Evolutionary conservation across 2,113 vertebrate species (phyloP).

Genomic region (Micronisus gabar): DNA sequence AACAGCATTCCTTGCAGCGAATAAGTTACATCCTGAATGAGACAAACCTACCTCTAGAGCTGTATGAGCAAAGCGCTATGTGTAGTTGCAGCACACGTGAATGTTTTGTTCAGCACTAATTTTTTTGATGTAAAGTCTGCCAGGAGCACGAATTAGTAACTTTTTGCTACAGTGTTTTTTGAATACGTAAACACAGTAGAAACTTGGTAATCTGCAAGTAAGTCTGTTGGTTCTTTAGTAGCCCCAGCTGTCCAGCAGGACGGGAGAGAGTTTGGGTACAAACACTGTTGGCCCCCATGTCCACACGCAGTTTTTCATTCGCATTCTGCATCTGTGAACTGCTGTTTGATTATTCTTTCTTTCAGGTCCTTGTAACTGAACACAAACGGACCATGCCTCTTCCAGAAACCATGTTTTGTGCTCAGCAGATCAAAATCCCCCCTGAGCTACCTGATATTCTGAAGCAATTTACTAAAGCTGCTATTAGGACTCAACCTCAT

Average conservation of each 20-base stretch:
- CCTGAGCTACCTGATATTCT: conserved; percentile 86
- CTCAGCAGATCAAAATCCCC: conserved; percentile 91
- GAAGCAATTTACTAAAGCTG: conserved; percentile 92
- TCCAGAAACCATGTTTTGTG: conserved; percentile 86
- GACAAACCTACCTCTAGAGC: not conserved
- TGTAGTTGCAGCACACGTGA: fast-evolving
- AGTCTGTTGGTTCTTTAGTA: not conserved
- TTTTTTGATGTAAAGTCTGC: not conserved
- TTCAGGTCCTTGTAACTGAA: not conserved
- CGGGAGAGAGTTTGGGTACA: not conserved
- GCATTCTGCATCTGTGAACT: not conserved
- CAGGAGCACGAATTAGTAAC: not conserved
- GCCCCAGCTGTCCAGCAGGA: fast-evolving
- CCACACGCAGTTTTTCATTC: not conserved
- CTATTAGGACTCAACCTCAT: conserved; percentile 87
- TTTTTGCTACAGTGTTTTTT: not conserved
- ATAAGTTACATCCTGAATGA: not conserved
- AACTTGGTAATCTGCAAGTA: not conserved
- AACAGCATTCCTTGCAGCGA: not conserved
- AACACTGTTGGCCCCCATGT: too few species aligned
- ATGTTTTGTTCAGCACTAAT: not conserved
- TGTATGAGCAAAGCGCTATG: not conserved
- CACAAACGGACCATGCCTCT: conserved; percentile 77
- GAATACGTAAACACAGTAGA: fast-evolving
- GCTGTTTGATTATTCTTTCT: not conserved